Evolutionary conservation across 2,797 vertebrate genomes (phyloP).

Genomic region (Cichlasoma orientale): DNA sequence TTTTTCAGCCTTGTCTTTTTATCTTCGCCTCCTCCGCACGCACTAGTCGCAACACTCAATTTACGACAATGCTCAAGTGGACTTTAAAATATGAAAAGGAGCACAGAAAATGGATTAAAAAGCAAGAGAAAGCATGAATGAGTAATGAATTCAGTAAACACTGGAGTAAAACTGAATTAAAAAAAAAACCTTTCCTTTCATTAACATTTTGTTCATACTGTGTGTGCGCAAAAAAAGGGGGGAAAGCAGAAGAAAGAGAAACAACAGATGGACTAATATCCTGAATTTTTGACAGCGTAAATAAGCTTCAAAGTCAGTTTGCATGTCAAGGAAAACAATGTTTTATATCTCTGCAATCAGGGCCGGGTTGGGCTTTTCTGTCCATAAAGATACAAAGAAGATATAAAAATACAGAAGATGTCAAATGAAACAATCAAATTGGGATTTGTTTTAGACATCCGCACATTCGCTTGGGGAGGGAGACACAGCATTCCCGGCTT

Average conservation of each 20-base stretch:
- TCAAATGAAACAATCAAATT: neutral
- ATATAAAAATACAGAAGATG: neutral
- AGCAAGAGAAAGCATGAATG: conserved; percentile 23
- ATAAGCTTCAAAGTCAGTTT: neutral
- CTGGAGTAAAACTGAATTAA: neutral
- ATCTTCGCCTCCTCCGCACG: conserved; percentile 24
- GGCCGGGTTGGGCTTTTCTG: neutral
- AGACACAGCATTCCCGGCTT: neutral
- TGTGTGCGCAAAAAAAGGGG: neutral
- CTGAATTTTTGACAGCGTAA: neutral
- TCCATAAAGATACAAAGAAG: neutral
- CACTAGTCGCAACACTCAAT: conserved; percentile 47
- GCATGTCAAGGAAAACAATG: neutral
- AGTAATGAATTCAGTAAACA: conserved; percentile 32
- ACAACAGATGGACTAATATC: neutral
- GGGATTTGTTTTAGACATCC: neutral
- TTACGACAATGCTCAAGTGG: conserved; percentile 41
- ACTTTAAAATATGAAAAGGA: conserved; percentile 33
- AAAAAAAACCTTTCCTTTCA: neutral
- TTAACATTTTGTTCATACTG: neutral
- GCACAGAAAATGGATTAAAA: conserved; percentile 21
- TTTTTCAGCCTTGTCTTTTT: conserved; percentile 51
- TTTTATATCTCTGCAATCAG: neutral
- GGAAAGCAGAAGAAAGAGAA: neutral
- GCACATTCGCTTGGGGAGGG: neutral